These are phyloP conservation scores for Calidris pugnax DNA, from an alignment of 2,113 vertebrate species.

Conservation along the genomic window DNA sequence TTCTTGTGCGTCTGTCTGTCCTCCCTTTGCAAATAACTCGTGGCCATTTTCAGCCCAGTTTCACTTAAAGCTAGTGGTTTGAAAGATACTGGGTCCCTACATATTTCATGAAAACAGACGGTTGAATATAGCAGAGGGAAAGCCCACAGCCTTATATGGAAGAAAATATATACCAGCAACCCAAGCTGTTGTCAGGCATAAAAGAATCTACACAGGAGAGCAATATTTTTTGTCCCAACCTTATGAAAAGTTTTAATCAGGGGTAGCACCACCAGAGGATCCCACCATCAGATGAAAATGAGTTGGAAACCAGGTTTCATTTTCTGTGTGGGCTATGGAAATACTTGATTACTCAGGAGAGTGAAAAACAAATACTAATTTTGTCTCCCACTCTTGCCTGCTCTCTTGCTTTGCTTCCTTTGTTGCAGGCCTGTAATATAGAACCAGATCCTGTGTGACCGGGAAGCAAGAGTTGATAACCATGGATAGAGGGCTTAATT, in stretches of 20 bases:
- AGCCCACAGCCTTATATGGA: neutral
- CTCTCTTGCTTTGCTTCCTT: neutral
- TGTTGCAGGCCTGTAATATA: neutral
- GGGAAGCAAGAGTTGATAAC: neutral
- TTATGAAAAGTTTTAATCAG: neutral
- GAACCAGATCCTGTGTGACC: neutral
- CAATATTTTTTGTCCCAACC: neutral
- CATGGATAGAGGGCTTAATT: neutral
- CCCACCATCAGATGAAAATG: neutral
- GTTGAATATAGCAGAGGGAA: neutral
- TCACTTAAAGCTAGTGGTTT: neutral
- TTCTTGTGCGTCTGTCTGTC: neutral
- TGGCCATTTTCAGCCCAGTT: neutral
- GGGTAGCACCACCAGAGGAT: neutral
- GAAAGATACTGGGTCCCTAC: neutral
- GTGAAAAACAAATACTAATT: slow-evolving; percentile 3
- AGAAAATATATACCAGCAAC: neutral
- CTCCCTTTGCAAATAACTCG: neutral
- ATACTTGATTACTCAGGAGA: neutral
- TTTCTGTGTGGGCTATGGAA: neutral
- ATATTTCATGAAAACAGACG: neutral
- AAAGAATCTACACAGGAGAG: neutral
- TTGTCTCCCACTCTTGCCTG: neutral
- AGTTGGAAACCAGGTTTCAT: neutral
- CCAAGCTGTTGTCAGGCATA: neutral